These are phyloP conservation scores for Neoascia interrupta DNA, from an alignment of 2,888 invertebrate genomes.

Conservation along the genomic window DNA sequence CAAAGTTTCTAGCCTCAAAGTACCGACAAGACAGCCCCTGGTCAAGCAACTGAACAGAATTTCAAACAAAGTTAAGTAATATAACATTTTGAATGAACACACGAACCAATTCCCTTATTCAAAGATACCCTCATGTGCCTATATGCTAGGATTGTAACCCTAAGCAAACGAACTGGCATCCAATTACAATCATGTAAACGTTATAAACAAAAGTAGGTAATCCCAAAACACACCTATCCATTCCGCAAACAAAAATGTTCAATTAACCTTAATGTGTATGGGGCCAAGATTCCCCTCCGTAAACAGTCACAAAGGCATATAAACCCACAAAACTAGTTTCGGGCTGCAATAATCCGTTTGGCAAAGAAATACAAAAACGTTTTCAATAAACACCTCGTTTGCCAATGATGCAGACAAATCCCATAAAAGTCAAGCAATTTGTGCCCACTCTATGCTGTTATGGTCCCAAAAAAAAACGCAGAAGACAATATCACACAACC, in stretches of 20 bases:
- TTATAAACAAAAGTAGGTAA: not conserved
- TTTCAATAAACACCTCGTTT: constrained; percentile 42
- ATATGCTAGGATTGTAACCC: not conserved
- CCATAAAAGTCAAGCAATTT: constrained; percentile 41
- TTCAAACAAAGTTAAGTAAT: no score
- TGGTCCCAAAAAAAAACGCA: constrained; percentile 18
- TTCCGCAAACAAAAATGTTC: constrained; percentile 30
- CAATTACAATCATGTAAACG: constrained; percentile 1
- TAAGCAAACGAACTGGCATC: not conserved
- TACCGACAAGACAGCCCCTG: no score
- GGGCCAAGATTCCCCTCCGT: constrained; percentile 19
- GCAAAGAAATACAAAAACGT: constrained; percentile 7
- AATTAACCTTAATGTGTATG: constrained; percentile 46
- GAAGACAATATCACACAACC: no score
- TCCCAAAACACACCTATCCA: constrained; percentile 25
- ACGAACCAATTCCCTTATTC: not conserved
- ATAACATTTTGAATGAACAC: not conserved
- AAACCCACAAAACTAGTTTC: constrained; percentile 58
- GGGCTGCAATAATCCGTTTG: not conserved
- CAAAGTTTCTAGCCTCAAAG: no score
- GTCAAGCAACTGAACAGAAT: no score
- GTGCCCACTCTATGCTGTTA: not conserved
- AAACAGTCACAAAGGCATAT: constrained; percentile 27
- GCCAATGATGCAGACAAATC: constrained; percentile 48
- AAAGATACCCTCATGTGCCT: not conserved